Conservation (phyloP, 2,888 invertebrate genomes). For the Teleiodes luculella region DNA sequence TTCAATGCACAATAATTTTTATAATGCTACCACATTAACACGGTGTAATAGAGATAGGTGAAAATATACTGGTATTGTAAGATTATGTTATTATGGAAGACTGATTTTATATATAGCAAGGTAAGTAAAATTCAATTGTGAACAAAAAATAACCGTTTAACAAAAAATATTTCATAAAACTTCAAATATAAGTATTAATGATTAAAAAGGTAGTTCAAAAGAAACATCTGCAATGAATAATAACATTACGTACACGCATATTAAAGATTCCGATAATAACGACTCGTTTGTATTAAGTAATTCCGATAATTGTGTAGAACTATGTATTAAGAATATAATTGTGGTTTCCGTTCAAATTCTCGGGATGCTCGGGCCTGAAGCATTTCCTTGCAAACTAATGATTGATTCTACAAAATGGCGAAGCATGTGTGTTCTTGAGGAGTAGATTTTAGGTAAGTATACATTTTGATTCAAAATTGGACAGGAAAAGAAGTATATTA, state of each 20-base stretch:
- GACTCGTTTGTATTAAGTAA: not conserved
- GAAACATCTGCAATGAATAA: not conserved
- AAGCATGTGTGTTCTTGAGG: not conserved
- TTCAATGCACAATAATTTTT: no score
- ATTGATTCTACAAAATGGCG: not conserved
- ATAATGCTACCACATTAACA: no score
- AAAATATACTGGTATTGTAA: no score
- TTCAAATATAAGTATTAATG: not conserved
- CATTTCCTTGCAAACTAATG: slow-evolving; percentile 7
- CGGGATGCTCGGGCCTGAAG: not conserved
- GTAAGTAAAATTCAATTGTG: no score
- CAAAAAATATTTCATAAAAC: no score
- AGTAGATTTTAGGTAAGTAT: not conserved
- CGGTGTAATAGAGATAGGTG: no score
- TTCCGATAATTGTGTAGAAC: slow-evolving; percentile 1
- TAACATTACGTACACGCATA: not conserved
- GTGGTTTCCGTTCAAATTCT: not conserved
- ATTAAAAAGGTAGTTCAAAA: not conserved
- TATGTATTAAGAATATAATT: slow-evolving; percentile 6
- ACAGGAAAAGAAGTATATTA: no score
- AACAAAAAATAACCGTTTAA: no score
- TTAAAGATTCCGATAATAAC: not conserved
- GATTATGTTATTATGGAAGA: no score
- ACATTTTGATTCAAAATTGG: no score
- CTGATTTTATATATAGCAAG: no score